Base-by-base conservation (phyloP, 2,888 invertebrate genomes). In the Apocheima hispidaria region DNA sequence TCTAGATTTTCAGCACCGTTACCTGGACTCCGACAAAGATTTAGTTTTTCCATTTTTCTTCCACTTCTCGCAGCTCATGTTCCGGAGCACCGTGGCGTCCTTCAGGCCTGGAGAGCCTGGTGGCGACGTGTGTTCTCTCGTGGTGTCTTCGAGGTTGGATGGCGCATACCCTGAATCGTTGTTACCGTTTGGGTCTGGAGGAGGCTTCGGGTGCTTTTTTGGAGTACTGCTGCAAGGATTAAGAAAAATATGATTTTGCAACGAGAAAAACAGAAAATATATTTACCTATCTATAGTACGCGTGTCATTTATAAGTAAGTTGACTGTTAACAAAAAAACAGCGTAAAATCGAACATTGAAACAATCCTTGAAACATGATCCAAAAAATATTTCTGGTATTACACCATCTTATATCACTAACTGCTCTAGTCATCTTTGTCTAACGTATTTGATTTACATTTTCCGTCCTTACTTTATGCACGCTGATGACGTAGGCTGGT, bases 131-230 rank as follows among this genome's bases (percentile, higher is more conserved):
- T 95, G 95, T 75, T 95, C 95, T 20, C 88, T 85, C 65, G 88
- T 86, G 9, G 92, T 93, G 48, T 94, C 94, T 68, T 93, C 93
- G 0, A 91, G 73, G 61, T 94, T 94, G 73, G 94, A 95, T 63
- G 96, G 94, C 60, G 95, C 96, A 86, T 97, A 97, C 62, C 97
- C 97, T 59, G 96, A 96, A 88, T 97, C 97, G 87, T 96, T 96
- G 93, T 96, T 97, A 70, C 96, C 96, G 82, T 96, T 96, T 36
- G 96, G 95, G 79, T 96, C 96, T 48, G 94, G 93, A 44, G 93
- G 79, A 43, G 92, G 65, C 61, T 84, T 90, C 3, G 83, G 65
- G 49, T 75, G 83, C 68, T 78, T 83, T 68, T 82, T 89, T 38
- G 87, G 84, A 5, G 81, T 82, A 65, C 87, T 90, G 73, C 62